Conservation (phyloP, 2,888 invertebrate genomes). For the Coelopa pilipes region DNA sequence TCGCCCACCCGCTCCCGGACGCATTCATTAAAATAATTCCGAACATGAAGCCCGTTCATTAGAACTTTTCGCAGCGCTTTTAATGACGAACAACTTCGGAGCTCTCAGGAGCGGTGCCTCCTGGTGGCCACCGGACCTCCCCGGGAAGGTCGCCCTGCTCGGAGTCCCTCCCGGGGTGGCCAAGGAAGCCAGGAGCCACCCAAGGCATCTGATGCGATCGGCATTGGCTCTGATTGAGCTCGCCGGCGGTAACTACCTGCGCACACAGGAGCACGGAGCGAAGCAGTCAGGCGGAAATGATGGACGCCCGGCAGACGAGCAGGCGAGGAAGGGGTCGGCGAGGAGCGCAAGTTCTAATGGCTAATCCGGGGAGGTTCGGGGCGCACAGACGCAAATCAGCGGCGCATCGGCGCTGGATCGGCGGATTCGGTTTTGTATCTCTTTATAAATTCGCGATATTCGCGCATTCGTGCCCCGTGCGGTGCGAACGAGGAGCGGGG, state of each 20-base stretch:
- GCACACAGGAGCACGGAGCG: neutral
- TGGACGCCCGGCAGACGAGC: neutral
- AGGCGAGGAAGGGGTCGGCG: neutral
- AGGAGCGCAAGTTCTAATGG: neutral
- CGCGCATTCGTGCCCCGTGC: constrained; percentile 20
- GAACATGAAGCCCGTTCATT: constrained; percentile 43
- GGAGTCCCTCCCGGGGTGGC: no score
- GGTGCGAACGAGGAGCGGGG: no score
- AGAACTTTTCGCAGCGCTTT: constrained; percentile 31
- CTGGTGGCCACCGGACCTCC: no score
- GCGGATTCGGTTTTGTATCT: neutral
- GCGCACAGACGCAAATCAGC: constrained; percentile 29
- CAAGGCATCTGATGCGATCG: no score
- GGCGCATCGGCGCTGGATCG: constrained; percentile 1
- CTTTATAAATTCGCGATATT: constrained; percentile 29
- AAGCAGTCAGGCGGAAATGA: neutral
- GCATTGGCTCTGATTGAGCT: no score
- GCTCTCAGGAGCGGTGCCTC: neutral
- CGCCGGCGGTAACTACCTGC: neutral
- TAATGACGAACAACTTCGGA: constrained; percentile 8
- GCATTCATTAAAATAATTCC: constrained; percentile 45
- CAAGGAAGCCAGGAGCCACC: neutral
- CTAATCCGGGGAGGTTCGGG: constrained; percentile 1
- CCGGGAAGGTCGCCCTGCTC: no score
- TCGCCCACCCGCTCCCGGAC: constrained; percentile 38